These are phyloP conservation scores for Drosophila navojoa DNA, from an alignment of 1,140 invertebrate species.

Conservation along the genomic window DNA sequence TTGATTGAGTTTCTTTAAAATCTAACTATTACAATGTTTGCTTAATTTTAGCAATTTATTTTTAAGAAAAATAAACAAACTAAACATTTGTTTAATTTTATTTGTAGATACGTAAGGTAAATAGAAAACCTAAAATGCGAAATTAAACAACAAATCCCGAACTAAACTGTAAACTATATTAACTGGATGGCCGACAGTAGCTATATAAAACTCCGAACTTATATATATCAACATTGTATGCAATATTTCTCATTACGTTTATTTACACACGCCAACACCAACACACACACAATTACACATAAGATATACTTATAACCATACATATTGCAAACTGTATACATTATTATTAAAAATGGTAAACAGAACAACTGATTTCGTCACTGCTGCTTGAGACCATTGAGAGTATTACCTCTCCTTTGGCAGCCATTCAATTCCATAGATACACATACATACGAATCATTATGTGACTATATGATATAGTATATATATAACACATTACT, in stretches of 20 bases:
- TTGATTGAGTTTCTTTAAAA: constrained; percentile 63
- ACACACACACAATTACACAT: constrained; percentile 29
- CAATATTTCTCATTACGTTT: constrained; percentile 72
- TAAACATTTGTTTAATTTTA: constrained; percentile 42
- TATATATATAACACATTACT: constrained; percentile 34
- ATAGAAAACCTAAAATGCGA: constrained; percentile 22
- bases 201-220: constrained; percentile 25
- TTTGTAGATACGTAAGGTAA: constrained; percentile 41
- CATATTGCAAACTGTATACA: constrained; percentile 50
- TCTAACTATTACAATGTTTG: constrained; percentile 61
- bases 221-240: constrained; percentile 39
- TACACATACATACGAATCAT: constrained; percentile 17
- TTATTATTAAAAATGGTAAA: constrained; percentile 47
- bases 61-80: constrained; percentile 38
- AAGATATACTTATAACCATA: constrained; percentile 31
- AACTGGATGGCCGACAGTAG: constrained; percentile 28
- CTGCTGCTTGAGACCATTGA: constrained; percentile 1
- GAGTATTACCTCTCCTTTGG: not conserved
- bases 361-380: not conserved
- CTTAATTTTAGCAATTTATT: constrained; percentile 64
- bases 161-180: constrained; percentile 20
- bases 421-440: constrained; percentile 2
- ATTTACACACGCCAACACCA: constrained; percentile 38
- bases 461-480: constrained; percentile 6
- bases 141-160: constrained; percentile 8